Base-by-base conservation (phyloP, 2,113 vertebrate genomes). In the Nansenia antarctica region DNA sequence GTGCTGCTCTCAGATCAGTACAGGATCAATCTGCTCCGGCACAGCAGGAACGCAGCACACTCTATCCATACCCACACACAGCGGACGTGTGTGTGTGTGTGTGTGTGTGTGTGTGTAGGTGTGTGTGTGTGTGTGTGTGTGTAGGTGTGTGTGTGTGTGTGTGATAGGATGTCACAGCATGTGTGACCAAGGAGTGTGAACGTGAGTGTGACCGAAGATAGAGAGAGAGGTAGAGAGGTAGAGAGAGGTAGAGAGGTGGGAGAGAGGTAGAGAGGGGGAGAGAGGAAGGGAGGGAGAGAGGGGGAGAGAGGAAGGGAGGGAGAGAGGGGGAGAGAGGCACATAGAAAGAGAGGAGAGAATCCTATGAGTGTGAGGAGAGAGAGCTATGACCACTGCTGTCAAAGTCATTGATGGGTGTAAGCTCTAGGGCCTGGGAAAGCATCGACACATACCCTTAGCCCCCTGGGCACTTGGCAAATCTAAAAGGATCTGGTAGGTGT, bases 1-100 rank as follows among this genome's bases (percentile, higher is more conserved):
- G 82, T 83, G 71, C 83, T 9, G 15, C 76, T 76, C 75, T 75
- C 74, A 79, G 78, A 84, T 87, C 82, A 81, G 81, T 75, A 79
- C 73, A 81, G 79, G 80, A 85, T 88, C 83, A 87, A 85, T 81
- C 67, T 83, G 70, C 78, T 79, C 77, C 76, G 78, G 76, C 76
- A 81, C 80, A 84, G 81, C 79, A 75, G 79, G 77, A 60, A 78
- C 45, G 27, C 78, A 63, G 70, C 65, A 49, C 76, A 74, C 66
- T 69, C 65, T 65, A 70, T 72, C 54, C 75, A 85, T 76, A 18
- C n/a, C n/a, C n/a, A n/a, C n/a, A n/a, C n/a, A n/a, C n/a, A n/a
- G n/a, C n/a, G n/a, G n/a, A n/a, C n/a, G n/a, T n/a, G n/a, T n/a
- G n/a, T n/a, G n/a, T 45, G 37, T 6, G 62, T 63, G 5, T 45